Percentiles rank a stretch among this genome's conserved stretches.
These are phyloP conservation scores for Quiscalus mexicanus DNA, from an alignment of 2,113 vertebrate species.

Conservation along the genomic window DNA sequence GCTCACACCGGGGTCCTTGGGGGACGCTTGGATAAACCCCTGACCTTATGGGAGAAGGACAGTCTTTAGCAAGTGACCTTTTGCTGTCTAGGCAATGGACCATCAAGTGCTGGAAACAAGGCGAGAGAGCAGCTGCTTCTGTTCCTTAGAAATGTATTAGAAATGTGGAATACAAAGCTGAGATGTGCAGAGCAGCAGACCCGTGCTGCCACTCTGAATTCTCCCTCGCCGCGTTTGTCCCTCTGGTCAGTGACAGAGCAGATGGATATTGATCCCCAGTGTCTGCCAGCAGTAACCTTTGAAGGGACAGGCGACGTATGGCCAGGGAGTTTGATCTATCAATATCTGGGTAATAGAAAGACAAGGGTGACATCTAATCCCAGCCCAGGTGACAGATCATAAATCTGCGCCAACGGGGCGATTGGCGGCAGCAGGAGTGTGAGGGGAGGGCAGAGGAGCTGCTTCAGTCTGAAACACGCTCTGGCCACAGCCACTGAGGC, in stretches of 20 bases:
- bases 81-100: not conserved
- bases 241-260: conserved; percentile 75
- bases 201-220: accelerated
- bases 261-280: conserved; percentile 69
- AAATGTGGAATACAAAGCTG: accelerated
- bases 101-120: not conserved
- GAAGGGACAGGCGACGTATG: conserved; percentile 76
- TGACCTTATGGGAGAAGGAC: not conserved
- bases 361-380: conserved; percentile 88
- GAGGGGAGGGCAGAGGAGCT: not conserved
- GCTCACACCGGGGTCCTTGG: accelerated
- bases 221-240: not conserved
- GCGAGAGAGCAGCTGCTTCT: not conserved
- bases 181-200: not conserved
- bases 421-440: conserved; percentile 8
- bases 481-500: accelerated
- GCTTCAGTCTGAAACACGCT: not conserved
- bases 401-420: conserved; percentile 76
- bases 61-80: not conserved
- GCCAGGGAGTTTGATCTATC: conserved; percentile 85
- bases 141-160: not conserved
- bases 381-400: conserved; percentile 80
- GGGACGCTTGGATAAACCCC: not conserved
- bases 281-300: conserved; percentile 73
- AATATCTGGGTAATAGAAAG: conserved; percentile 83